Percentiles rank a stretch among this genome's conserved stretches.
Evolutionary conservation across 2,797 vertebrate species (phyloP).

Genomic region (Triplophysa bombifrons): DNA sequence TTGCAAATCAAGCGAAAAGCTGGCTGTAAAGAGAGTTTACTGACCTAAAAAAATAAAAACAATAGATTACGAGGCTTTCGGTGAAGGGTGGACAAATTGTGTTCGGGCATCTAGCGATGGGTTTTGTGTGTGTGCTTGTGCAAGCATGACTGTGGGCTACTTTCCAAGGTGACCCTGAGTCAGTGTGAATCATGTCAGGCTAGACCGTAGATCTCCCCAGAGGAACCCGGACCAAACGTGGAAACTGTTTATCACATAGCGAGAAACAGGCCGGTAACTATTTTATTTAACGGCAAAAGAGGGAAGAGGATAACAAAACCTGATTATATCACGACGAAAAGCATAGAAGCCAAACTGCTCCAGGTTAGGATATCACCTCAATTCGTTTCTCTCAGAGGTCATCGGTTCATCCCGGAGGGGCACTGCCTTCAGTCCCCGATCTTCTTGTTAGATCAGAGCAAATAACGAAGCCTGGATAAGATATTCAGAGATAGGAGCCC

Average conservation of each 20-base stretch:
- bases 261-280: conserved; percentile 10
- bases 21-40: conserved; percentile 6
- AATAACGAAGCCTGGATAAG: conserved; percentile 8
- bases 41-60: conserved; percentile 4
- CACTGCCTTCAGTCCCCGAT: background rate
- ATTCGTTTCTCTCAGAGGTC: conserved; percentile 23
- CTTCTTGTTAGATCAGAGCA: conserved; percentile 34
- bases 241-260: conserved; percentile 64
- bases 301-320: conserved; percentile 11
- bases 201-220: conserved; percentile 73
- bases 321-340: conserved; percentile 8
- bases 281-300: background rate
- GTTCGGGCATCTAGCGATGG: conserved; percentile 23
- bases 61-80: conserved; percentile 29
- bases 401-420: conserved; percentile 4
- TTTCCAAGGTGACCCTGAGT: conserved; percentile 86
- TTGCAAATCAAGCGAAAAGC: conserved; percentile 37
- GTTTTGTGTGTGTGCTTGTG: conserved; percentile 39
- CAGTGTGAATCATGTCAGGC: conserved; percentile 82
- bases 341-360: conserved; percentile 6
- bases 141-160: conserved; percentile 65
- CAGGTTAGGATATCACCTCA: conserved; percentile 20
- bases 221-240: conserved; percentile 67
- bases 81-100: conserved; percentile 34
- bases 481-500: conserved; percentile 30